phyloP scores from a whole-genome alignment of 1,140 invertebrate species.

The Helicorthomorpha holstii region DNA sequence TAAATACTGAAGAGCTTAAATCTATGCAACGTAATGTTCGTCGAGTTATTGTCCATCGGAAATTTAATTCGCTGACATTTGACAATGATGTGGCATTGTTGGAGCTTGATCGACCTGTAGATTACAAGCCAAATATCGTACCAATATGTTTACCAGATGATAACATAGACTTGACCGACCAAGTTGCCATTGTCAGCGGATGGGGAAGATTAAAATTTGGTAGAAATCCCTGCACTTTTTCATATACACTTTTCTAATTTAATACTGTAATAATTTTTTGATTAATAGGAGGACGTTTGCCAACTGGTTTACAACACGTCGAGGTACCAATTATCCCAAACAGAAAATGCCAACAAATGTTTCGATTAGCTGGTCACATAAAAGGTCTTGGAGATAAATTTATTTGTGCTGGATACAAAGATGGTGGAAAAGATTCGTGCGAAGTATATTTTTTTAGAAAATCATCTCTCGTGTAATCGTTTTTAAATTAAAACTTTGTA shows the following conservation, averaged over 20 bases:
- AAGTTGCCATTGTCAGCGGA: conserved; percentile 66
- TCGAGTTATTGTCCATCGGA: conserved; percentile 68
- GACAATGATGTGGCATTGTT: conserved; percentile 76
- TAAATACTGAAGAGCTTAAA: conserved; percentile 54
- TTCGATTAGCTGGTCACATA: conserved; percentile 66
- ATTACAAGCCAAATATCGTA: conserved; percentile 71
- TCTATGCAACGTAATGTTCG: conserved; percentile 65
- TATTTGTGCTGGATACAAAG: conserved; percentile 83
- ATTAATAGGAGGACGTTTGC: conserved; percentile 56
- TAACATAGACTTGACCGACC: conserved; percentile 55
- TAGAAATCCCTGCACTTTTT: conserved; percentile 14
- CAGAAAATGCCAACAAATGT: conserved; percentile 82
- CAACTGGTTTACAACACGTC: conserved; percentile 74
- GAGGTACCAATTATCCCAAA: conserved; percentile 84
- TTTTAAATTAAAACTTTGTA: conserved; percentile 1
- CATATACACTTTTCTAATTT: not conserved
- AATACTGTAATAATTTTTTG: not conserved
- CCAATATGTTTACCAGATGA: conserved; percentile 75
- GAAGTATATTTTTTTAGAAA: conserved; percentile 42
- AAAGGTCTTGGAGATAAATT: conserved; percentile 77
- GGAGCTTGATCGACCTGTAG: conserved; percentile 63
- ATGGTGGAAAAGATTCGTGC: conserved; percentile 82
- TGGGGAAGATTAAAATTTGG: conserved; percentile 46
- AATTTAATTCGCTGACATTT: conserved; percentile 75
- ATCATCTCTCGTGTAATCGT: not conserved